phyloP scores from a whole-genome alignment of 2,888 invertebrate species.

The Pilophorus perplexus region DNA sequence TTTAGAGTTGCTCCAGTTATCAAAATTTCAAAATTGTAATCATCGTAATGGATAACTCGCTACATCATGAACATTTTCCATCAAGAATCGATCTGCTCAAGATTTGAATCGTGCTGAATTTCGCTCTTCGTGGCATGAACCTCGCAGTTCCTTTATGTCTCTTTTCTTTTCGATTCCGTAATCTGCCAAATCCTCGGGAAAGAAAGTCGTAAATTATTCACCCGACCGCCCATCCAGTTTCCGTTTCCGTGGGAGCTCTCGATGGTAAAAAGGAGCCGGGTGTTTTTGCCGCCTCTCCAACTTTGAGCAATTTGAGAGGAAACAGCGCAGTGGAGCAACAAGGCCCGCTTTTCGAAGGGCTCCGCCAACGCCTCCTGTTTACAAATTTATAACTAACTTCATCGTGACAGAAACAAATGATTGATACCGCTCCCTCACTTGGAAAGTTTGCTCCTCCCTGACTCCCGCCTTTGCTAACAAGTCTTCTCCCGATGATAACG shows the following conservation, averaged over 20 bases:
- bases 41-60: no score
- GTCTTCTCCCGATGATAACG: constrained; percentile 13
- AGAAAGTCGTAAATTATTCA: not conserved
- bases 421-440: constrained; percentile 21
- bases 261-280: not conserved
- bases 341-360: not conserved
- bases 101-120: no score
- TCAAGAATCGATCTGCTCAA: no score
- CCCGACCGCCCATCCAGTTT: not conserved
- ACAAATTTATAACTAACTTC: constrained; percentile 31
- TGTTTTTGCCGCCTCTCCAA: not conserved
- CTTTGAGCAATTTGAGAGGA: not conserved
- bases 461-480: not conserved
- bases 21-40: no score
- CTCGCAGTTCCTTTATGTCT: not conserved
- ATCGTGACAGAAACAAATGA: constrained; percentile 36
- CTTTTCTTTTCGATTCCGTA: not conserved
- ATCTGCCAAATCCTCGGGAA: not conserved
- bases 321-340: not conserved
- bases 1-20: no score
- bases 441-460: not conserved
- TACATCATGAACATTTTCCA: no score
- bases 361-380: constrained; percentile 8
- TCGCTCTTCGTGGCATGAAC: no score
- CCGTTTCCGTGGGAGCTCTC: not conserved